Conservation (phyloP, 2,888 invertebrate species). For the Heliconius erato region DNA sequence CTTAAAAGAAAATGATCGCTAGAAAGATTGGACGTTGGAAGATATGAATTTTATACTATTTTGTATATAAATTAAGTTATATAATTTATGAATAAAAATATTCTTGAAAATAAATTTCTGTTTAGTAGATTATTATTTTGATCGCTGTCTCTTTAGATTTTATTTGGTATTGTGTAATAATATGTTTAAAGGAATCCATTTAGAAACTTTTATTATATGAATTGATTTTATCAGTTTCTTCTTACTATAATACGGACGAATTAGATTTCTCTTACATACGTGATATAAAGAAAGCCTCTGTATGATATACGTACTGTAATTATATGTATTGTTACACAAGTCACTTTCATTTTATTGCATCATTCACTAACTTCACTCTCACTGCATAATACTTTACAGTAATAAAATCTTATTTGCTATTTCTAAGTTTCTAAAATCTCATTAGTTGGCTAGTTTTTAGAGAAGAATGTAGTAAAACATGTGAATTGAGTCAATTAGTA, state of each 20-base stretch:
- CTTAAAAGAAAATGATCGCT: neutral
- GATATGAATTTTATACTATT: neutral
- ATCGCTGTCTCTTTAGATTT: neutral
- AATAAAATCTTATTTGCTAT: slow-evolving; percentile 14
- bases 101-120: neutral
- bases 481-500: neutral
- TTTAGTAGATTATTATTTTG: neutral
- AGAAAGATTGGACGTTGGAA: neutral
- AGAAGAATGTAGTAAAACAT: neutral
- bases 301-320: slow-evolving; percentile 25
- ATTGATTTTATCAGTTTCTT: neutral
- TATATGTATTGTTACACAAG: slow-evolving; percentile 41
- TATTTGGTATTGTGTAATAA: neutral
- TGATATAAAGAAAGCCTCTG: slow-evolving; percentile 28
- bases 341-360: slow-evolving; percentile 42
- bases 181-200: neutral
- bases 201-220: neutral
- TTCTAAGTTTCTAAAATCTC: slow-evolving; percentile 20
- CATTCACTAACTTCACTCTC: slow-evolving; percentile 26
- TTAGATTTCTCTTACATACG: slow-evolving; percentile 28
- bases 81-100: neutral
- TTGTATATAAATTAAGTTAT: too few species aligned
- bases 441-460: neutral
- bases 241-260: neutral
- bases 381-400: neutral